A percentile compares a stretch with the other conserved stretches of the same genome.
Conservation (phyloP, 2,113 vertebrate genomes). For the Mesembrinibis cayennensis region DNA sequence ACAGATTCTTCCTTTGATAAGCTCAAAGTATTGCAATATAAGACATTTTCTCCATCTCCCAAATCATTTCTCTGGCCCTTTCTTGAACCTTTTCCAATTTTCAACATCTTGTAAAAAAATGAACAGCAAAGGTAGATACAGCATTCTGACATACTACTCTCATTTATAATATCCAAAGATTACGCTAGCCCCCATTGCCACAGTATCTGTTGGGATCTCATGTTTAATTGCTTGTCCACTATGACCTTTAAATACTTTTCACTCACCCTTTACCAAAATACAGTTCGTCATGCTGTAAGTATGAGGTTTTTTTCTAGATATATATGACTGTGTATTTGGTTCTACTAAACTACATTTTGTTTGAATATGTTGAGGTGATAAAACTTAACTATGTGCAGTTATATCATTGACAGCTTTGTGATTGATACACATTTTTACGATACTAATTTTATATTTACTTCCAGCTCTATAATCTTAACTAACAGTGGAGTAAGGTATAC, state of each 20-base stretch:
- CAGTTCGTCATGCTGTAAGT: neutral
- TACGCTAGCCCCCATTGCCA: neutral
- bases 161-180: neutral
- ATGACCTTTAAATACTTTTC: neutral
- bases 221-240: conserved; percentile 1
- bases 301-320: neutral
- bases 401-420: neutral
- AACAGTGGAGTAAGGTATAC: neutral
- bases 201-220: neutral
- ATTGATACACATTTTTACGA: neutral
- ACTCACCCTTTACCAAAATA: neutral
- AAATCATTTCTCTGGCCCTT: neutral
- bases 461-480: neutral
- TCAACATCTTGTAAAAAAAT: neutral
- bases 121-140: neutral
- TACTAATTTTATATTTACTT: neutral
- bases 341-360: neutral
- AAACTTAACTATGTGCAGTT: neutral
- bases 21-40: neutral
- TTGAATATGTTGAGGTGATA: neutral
- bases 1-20: neutral
- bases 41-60: neutral
- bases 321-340: neutral
- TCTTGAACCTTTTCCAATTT: neutral
- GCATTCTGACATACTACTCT: neutral